These are phyloP conservation scores for Rhysida immarginata DNA, from an alignment of 1,140 invertebrate species.

Conservation along the genomic window DNA sequence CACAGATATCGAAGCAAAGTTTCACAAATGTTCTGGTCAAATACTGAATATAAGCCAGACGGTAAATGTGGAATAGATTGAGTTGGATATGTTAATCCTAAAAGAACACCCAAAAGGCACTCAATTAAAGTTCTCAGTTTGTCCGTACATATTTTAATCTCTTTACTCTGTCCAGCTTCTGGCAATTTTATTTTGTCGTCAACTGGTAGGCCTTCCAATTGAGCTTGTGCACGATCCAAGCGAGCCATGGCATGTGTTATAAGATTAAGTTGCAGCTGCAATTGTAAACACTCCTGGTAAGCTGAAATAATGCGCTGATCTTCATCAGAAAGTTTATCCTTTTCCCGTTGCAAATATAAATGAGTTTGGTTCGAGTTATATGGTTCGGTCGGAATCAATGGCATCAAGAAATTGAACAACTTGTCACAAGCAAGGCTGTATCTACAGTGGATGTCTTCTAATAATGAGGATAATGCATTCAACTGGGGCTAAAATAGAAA, in stretches of 20 bases:
- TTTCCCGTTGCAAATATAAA: conserved; percentile 16
- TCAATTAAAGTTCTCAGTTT: conserved; percentile 63
- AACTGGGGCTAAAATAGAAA: conserved; percentile 36
- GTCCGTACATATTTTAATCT: conserved; percentile 43
- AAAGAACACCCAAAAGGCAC: conserved; percentile 57
- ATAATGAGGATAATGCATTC: conserved; percentile 38
- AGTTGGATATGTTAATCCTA: conserved; percentile 31
- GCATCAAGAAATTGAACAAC: conserved; percentile 54
- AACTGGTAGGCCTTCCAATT: too few species aligned
- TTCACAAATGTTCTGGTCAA: conserved; percentile 44
- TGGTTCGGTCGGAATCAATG: conserved; percentile 35
- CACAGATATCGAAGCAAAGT: conserved; percentile 51
- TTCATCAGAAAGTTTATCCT: conserved; percentile 27
- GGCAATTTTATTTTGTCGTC: not conserved
- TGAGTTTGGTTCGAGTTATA: not conserved
- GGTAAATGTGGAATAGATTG: conserved; percentile 35
- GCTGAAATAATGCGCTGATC: conserved; percentile 52
- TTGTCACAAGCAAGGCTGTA: conserved; percentile 68
- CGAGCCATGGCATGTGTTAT: conserved; percentile 52
- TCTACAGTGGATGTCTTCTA: conserved; percentile 65
- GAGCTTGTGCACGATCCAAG: conserved; percentile 38
- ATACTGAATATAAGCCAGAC: conserved; percentile 24
- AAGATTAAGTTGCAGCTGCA: conserved; percentile 63
- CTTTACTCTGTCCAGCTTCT: not conserved
- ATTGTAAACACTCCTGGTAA: conserved; percentile 65